Evolutionary conservation across 2,797 vertebrate genomes (phyloP), one percentile per base, ranked within the genome.

Genomic region (Acanthurus lineatus): DNA sequence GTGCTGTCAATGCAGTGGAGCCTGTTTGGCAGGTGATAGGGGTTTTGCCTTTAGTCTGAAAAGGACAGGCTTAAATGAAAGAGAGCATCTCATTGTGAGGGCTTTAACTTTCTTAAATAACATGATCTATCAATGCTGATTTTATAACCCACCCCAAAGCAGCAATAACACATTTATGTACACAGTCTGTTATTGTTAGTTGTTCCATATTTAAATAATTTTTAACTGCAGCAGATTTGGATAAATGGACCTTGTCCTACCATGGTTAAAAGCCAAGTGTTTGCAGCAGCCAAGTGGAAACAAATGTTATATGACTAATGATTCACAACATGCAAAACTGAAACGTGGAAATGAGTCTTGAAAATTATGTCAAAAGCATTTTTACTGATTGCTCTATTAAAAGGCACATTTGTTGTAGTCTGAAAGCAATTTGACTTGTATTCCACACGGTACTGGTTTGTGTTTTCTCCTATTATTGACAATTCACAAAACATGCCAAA

Each of bases 361-460:
- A 3, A 44, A 14, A 17, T 28, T 3, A 7, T 6, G 35, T 15
- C 38, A 8, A 14, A 32, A n/a, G 6, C 7, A 0, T 0, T 48
- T 48, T 2, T 11, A 7, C 1, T 11, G 7, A 7, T 45, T 60
- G 1, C 19, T 38, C 11, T 12, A 8, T 4, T 35, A 28, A 15
- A 16, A 5, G 17, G n/a, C n/a, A 20, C 3, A 10, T 15, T 32
- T 28, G 42, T 6, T 66, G n/a, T 1, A 38, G 14, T 14, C 1
- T 58, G 8, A 11, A 3, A 15, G 7, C 12, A 42, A 3, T 1
- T 8, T 48, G 28, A 47, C 19, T 22, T 9, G 1, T 20, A 32
- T 2, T 14, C 16, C 15, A 28, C 1, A 7, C 1, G 0, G 25
- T 3, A 28, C 4, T n/a, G 2, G 0, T 3, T 16, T 56, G 1